A percentile compares a stretch with the other conserved stretches of the same genome.
phyloP scores from a whole-genome alignment of 2,113 vertebrate genomes.

The Aviceda subcristata region DNA sequence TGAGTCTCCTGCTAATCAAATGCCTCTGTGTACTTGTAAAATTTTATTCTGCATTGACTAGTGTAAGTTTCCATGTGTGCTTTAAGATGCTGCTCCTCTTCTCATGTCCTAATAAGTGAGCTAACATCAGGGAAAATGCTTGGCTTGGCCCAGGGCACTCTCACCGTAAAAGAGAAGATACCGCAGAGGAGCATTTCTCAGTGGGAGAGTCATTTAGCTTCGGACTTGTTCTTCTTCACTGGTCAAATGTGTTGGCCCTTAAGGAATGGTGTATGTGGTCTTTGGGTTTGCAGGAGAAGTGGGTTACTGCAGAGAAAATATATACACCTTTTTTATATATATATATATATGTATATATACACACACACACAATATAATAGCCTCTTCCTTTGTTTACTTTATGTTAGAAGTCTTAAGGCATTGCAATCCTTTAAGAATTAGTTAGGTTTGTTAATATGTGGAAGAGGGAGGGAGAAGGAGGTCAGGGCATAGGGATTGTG shows the following conservation, averaged over 20 bases:
- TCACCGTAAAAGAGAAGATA: background rate
- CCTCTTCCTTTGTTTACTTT: background rate
- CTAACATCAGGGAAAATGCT: background rate
- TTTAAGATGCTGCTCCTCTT: background rate
- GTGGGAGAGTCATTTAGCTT: background rate
- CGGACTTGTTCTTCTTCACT: constrained; percentile 16
- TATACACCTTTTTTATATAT: background rate
- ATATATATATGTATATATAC: too few species aligned
- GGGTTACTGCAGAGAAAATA: background rate
- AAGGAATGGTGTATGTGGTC: background rate
- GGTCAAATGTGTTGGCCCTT: constrained; percentile 14
- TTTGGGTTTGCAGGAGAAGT: background rate
- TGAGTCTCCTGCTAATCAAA: background rate
- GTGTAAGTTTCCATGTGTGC: background rate
- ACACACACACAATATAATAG: background rate
- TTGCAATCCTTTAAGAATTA: background rate
- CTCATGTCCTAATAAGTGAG: background rate
- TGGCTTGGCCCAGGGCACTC: background rate
- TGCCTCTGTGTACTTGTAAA: background rate
- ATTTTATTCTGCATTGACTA: background rate
- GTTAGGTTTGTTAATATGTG: background rate
- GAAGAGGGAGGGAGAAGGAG: background rate
- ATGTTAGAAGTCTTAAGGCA: background rate
- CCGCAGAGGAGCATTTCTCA: background rate
- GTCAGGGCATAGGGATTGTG: background rate